Evolutionary conservation across 2,797 vertebrate species (phyloP), one percentile per base, ranked within the genome.

Genomic region (Darevskia mixta): DNA sequence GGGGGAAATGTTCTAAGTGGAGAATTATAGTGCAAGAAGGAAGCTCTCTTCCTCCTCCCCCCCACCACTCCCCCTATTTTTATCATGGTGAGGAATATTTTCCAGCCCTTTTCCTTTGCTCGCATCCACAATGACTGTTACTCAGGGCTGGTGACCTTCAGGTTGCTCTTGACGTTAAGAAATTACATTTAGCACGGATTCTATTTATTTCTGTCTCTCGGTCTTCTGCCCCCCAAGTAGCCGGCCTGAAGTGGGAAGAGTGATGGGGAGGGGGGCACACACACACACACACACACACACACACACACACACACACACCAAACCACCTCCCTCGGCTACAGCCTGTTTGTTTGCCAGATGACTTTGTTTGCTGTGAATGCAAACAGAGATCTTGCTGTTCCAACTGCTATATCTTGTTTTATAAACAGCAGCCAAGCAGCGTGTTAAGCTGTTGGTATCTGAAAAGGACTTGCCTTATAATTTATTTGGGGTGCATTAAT

Each of bases 401-500:
- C 82, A 73, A 29, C 87, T 38, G 86, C 86, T 4, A 0, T 27
- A 76, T 49, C 3, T 72, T 72, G 23, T 18, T 27, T 29, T 75
- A 79, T 35, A 43, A 89, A 69, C 88, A 27, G 71, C 27, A 67
- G 32, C 76, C 78, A 25, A 0, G 25, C 84, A 67, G 7, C 45
- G 6, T 66, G 88, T 10, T 91, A 84, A 41, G 89, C 83, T 82
- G 35, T 1, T 72, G 2, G 11, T 91, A 93, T 89, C 90, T 41
- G 27, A 82, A 84, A 66, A 85, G 0, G 8, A 11, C 32, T 77
- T 23, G 43, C 0, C 0, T 9, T 18, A 79, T 67, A 77, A 67
- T 67, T 23, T 20, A 20, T 27, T 67, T 67, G 18, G 64, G 25
- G 64, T 23, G 25, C 45, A 20, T 32, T 20, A 64, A 80, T 80